Percentiles rank a stretch among this genome's conserved stretches.
Conservation (phyloP, 2,797 vertebrate species). For the Chaunax sp. region DNA sequence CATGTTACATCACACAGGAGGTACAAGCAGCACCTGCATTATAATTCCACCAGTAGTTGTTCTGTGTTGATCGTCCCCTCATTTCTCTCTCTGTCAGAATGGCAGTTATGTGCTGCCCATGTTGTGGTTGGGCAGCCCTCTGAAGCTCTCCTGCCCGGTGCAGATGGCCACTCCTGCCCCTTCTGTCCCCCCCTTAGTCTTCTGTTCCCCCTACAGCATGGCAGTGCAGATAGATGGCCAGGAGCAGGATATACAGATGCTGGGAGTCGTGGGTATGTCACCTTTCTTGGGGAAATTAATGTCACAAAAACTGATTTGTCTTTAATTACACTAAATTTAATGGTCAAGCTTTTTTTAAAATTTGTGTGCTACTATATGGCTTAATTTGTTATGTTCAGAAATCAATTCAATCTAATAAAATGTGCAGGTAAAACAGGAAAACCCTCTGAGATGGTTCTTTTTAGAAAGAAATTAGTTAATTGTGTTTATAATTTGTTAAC, state of each 20-base stretch:
- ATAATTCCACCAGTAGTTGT: background rate
- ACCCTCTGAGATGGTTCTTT: background rate
- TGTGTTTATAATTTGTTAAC: too few relatives aligned
- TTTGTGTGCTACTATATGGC: background rate
- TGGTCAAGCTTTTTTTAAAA: background rate
- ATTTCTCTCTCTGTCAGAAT: conserved; percentile 64
- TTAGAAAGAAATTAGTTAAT: too few relatives aligned
- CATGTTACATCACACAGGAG: conserved; percentile 80
- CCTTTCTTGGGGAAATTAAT: background rate
- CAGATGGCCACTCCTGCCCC: conserved; percentile 21
- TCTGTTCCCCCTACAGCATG: conserved; percentile 79
- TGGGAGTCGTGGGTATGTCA: conserved; percentile 66
- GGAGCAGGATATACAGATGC: conserved; percentile 32
- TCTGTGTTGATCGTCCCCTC: background rate
- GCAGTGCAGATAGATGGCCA: conserved; percentile 60
- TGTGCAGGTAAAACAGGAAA: background rate
- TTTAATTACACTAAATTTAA: background rate
- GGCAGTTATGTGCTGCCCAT: conserved; percentile 79
- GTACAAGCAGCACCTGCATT: conserved; percentile 51
- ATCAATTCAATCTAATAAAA: background rate
- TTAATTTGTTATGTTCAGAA: too few relatives aligned
- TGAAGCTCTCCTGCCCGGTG: conserved; percentile 81
- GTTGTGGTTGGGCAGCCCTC: conserved; percentile 77
- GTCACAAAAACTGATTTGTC: background rate
- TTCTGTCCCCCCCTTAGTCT: conserved; percentile 48